Percentiles rank a stretch among this genome's conserved stretches.
phyloP scores from a whole-genome alignment of 1,140 invertebrate genomes.

The Drosophila equinoxialis region DNA sequence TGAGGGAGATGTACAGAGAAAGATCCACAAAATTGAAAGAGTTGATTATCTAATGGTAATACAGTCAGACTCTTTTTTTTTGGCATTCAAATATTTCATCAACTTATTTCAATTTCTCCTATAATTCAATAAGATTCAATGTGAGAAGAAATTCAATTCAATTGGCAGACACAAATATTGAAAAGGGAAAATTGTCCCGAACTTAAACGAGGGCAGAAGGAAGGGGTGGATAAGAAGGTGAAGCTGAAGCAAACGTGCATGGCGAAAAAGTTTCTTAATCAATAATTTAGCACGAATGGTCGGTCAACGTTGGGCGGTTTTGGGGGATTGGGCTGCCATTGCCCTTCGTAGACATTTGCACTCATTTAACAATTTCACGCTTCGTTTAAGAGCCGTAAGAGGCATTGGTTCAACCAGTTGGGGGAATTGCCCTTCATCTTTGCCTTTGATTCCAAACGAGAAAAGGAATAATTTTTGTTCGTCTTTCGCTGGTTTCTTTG shows the following conservation, averaged over 20 bases:
- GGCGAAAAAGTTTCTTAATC: conserved; percentile 68
- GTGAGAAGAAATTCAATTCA: conserved; percentile 41
- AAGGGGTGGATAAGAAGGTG: background rate
- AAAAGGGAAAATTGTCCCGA: conserved; percentile 1
- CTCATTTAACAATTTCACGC: conserved; percentile 82
- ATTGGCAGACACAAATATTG: conserved; percentile 32
- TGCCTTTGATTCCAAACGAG: conserved; percentile 48
- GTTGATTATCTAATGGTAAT: no score
- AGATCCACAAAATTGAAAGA: no score
- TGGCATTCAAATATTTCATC: background rate
- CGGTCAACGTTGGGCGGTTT: background rate
- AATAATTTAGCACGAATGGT: conserved; percentile 60
- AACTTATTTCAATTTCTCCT: conserved; percentile 9
- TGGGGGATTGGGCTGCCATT: background rate
- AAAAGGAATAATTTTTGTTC: conserved; percentile 27
- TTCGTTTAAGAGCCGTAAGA: conserved; percentile 72
- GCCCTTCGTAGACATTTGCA: conserved; percentile 57
- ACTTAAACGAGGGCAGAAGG: background rate
- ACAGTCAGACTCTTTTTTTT: background rate
- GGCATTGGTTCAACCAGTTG: conserved; percentile 37
- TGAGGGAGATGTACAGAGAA: no score
- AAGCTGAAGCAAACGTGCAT: conserved; percentile 50
- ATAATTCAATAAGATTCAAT: conserved; percentile 32
- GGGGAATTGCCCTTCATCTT: conserved; percentile 41
- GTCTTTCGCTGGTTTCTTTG: conserved; percentile 1